Percentiles rank a stretch among this genome's conserved stretches.
These are phyloP conservation scores for Furcula furcula DNA, from an alignment of 2,888 invertebrate species.

Conservation along the genomic window DNA sequence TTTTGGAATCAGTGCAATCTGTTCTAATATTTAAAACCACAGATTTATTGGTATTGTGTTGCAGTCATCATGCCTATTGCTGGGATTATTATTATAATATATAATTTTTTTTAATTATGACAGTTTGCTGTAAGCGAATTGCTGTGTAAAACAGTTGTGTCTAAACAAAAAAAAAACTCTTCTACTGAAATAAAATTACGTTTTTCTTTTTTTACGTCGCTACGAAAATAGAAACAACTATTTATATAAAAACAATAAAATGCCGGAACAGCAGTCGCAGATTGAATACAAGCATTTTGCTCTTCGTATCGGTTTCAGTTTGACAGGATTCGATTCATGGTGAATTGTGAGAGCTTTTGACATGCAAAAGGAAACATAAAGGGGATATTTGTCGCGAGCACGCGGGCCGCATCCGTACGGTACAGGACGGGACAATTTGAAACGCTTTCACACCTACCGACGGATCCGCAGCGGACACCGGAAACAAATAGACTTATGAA, in stretches of 20 bases:
- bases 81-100: too few species aligned
- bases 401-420: slow-evolving; percentile 31
- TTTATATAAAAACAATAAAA: slow-evolving; percentile 17
- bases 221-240: neutral
- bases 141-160: too few species aligned
- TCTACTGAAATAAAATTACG: too few species aligned
- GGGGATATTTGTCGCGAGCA: slow-evolving; percentile 57
- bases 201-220: too few species aligned
- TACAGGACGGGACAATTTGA: slow-evolving; percentile 15
- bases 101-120: too few species aligned
- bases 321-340: slow-evolving; percentile 62
- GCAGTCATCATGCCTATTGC: too few species aligned
- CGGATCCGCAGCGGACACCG: neutral
- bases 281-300: slow-evolving; percentile 49
- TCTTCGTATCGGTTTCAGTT: slow-evolving; percentile 58
- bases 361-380: slow-evolving; percentile 69
- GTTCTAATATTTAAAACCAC: too few species aligned
- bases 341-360: slow-evolving; percentile 64
- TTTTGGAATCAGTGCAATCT: too few species aligned
- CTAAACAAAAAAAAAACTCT: too few species aligned
- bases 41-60: too few species aligned
- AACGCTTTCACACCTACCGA: slow-evolving; percentile 21
- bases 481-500: too few species aligned
- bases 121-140: too few species aligned
- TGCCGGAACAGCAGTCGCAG: slow-evolving; percentile 13